Evolutionary conservation across 2,797 vertebrate genomes (phyloP), one percentile per base, ranked within the genome.

Genomic region (Petrocephalus schoutedeni): DNA sequence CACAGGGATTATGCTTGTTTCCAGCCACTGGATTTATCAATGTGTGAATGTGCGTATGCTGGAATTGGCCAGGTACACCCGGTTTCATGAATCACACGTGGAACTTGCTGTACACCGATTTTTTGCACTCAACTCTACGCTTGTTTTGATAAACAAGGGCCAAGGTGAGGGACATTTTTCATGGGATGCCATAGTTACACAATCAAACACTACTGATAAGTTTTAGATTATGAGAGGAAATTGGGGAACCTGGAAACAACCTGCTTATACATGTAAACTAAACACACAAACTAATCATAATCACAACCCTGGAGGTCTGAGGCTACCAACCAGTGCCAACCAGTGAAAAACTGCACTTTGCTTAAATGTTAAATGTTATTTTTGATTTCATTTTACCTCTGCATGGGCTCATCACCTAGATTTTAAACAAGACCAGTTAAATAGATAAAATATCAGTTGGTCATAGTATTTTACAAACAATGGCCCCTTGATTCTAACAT

Each of bases 271-370:
- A 74, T 41, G 67, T 32, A 74, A 74, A 41, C 5, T 41, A 32
- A 32, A 74, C 67, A 74, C 67, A 74, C 28, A 32, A 74, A 74
- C 67, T 74, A 74, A 74, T 74, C 67, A 19, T 71, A 71, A 71
- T 2, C 71, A 77, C 71, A 77, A 45, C 36, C 71, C 71, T 77
- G 14, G 36, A 45, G 6, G 36, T n/a, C 6, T 77, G 36, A 77
- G 14, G 36, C 5, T 77, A n/a, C 71, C 28, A 28, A 28, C 28
- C 28, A 77, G 7, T 45, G 36, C 71, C 71, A 77, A 45, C 36
- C 41, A 77, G 71, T 45, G 36, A 77, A 77, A 5, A 36, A 77
- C 71, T 45, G 36, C 14, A 77, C 7, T 28, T 71, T 36, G 14
- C 71, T 77, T 36, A 77, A 45, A 8, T 77, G 71, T 19, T 77